These are phyloP conservation scores for Ascaphus truei DNA, from an alignment of 2,113 vertebrate species.

Conservation along the genomic window DNA sequence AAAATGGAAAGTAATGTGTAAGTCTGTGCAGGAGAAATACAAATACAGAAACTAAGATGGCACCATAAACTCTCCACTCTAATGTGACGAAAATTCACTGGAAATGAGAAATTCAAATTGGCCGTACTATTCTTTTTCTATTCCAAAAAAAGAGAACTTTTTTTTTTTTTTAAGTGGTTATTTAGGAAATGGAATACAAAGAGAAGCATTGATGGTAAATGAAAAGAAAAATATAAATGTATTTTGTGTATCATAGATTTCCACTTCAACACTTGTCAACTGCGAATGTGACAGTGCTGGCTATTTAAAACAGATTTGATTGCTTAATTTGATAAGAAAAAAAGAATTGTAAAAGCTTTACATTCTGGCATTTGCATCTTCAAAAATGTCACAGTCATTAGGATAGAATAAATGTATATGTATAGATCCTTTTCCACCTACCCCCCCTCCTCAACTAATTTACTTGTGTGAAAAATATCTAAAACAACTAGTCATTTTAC, in stretches of 20 bases:
- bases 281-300: not conserved
- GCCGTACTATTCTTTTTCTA: no score
- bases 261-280: no score
- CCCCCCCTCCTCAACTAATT: not conserved
- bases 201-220: no score
- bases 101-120: no score
- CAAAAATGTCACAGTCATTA: slow-evolving; percentile 33
- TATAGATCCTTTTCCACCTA: slow-evolving; percentile 14
- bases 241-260: no score
- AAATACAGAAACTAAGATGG: not conserved
- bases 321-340: slow-evolving; percentile 31
- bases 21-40: not conserved
- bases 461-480: slow-evolving; percentile 5
- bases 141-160: not conserved
- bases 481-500: slow-evolving; percentile 20
- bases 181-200: not conserved
- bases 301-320: slow-evolving; percentile 23
- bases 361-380: slow-evolving; percentile 30
- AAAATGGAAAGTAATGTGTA: slow-evolving; percentile 3
- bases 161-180: not conserved
- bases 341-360: slow-evolving; percentile 27
- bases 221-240: no score
- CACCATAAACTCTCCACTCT: not conserved
- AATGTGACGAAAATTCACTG: no score
- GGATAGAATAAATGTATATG: slow-evolving; percentile 26